Percentiles rank a stretch among this genome's conserved stretches.
Conservation (phyloP, 2,113 vertebrate genomes). For the Cololabis saira region DNA sequence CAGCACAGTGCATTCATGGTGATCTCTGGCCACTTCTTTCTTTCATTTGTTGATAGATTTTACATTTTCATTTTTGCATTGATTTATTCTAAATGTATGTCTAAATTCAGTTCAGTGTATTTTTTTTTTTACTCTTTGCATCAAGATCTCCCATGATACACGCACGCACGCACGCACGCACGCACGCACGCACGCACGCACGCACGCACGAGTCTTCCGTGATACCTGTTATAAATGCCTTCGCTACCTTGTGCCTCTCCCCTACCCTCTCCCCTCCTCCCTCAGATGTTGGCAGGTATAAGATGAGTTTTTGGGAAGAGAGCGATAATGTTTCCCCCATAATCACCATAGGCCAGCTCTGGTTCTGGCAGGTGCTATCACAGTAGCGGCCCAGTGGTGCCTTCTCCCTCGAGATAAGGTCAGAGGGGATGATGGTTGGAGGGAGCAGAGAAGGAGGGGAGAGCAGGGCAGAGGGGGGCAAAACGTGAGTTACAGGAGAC, state of each 20-base stretch:
- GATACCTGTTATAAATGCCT: conserved; percentile 66
- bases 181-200: too few relatives aligned
- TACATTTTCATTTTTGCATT: too few relatives aligned
- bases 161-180: conserved; percentile 21
- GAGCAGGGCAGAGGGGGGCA: conserved; percentile 55
- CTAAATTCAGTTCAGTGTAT: background rate
- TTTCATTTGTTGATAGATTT: too few relatives aligned
- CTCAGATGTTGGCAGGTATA: conserved; percentile 79
- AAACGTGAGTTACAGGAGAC: conserved; percentile 69
- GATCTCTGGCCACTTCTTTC: too few relatives aligned
- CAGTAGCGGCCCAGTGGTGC: conserved; percentile 82
- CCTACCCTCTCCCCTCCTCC: conserved; percentile 30
- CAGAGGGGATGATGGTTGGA: conserved; percentile 65
- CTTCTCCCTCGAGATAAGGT: conserved; percentile 87
- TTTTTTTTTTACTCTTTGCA: conserved; percentile 8
- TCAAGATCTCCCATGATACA: background rate
- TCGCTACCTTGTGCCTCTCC: conserved; percentile 49
- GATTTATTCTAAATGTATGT: too few relatives aligned
- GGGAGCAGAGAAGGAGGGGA: conserved; percentile 46
- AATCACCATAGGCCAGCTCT: conserved; percentile 80
- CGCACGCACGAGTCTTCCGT: conserved; percentile 33
- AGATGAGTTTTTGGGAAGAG: conserved; percentile 77
- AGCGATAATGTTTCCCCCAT: conserved; percentile 81
- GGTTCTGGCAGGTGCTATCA: conserved; percentile 79
- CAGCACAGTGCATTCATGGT: too few relatives aligned